These are phyloP conservation scores for Drosophila kanapiae DNA, from an alignment of 1,140 invertebrate genomes.

Conservation along the genomic window DNA sequence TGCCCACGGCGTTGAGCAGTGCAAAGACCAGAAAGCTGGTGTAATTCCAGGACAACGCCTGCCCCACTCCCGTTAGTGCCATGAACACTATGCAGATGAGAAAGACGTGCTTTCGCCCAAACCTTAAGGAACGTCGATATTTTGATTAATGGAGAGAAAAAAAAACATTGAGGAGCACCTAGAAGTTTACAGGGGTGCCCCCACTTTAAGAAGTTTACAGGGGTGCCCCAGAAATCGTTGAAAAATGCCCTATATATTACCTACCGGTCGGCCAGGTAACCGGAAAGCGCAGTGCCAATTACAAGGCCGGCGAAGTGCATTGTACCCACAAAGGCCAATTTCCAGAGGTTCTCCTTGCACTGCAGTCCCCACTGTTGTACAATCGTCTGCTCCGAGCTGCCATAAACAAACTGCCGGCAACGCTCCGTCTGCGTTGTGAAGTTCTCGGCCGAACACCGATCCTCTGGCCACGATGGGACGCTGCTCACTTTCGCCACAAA, in stretches of 20 bases:
- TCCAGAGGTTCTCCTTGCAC: slow-evolving; percentile 88
- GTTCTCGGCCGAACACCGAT: slow-evolving; percentile 67
- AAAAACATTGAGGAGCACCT: neutral
- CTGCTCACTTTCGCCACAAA: slow-evolving; percentile 42
- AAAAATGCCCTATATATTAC: slow-evolving; percentile 13
- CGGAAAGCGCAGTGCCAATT: slow-evolving; percentile 87
- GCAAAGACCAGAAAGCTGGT: slow-evolving; percentile 87
- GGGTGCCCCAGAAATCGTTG: neutral
- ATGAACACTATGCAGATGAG: slow-evolving; percentile 87
- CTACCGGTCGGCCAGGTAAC: slow-evolving; percentile 88
- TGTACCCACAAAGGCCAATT: slow-evolving; percentile 88
- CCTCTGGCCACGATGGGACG: neutral
- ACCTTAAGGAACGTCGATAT: slow-evolving; percentile 84
- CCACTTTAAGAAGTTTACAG: too few relatives aligned
- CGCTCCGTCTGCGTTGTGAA: slow-evolving; percentile 68
- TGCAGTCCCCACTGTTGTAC: slow-evolving; percentile 88
- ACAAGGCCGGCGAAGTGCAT: slow-evolving; percentile 88
- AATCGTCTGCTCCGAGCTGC: slow-evolving; percentile 86
- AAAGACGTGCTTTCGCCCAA: slow-evolving; percentile 87
- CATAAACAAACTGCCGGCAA: slow-evolving; percentile 86
- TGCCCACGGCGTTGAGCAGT: slow-evolving; percentile 87
- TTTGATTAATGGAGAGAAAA: neutral
- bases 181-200: too few relatives aligned
- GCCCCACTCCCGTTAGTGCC: slow-evolving; percentile 86
- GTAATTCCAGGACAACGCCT: slow-evolving; percentile 87